Conservation (phyloP, 2,113 vertebrate genomes). For the Rana temporaria region DNA sequence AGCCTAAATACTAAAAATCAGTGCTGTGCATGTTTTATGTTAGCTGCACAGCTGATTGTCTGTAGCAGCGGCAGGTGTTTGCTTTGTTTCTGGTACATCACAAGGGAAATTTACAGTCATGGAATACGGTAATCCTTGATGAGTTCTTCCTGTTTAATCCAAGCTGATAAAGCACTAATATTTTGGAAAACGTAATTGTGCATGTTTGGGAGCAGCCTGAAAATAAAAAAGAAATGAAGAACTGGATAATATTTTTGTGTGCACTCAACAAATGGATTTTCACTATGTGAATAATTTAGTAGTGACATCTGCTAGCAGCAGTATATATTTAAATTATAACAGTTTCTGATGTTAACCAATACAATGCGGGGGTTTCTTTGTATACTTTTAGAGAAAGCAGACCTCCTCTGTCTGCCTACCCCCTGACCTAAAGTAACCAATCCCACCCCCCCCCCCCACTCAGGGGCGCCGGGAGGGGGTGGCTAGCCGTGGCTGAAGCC, state of each 20-base stretch:
- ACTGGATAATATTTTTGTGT: constrained; percentile 5
- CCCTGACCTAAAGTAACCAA: too few relatives aligned
- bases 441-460: too few relatives aligned
- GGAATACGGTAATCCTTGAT: constrained; percentile 12
- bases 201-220: not conserved
- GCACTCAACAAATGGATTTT: not conserved
- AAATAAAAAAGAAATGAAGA: not conserved
- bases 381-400: too few relatives aligned
- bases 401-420: too few relatives aligned
- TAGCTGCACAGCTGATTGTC: not conserved
- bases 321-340: not conserved
- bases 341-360: too few relatives aligned
- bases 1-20: not conserved
- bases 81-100: constrained; percentile 34
- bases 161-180: not conserved
- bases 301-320: not conserved
- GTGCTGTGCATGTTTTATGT: not conserved
- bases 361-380: too few relatives aligned
- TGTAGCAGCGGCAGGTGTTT: constrained; percentile 23
- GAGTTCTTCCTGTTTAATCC: constrained; percentile 21
- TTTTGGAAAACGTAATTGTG: not conserved
- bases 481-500: too few relatives aligned
- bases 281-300: constrained; percentile 20
- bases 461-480: too few relatives aligned
- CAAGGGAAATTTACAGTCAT: constrained; percentile 36